These are phyloP conservation scores for Tanytarsus gracilentus DNA, from an alignment of 2,888 invertebrate species.

Conservation along the genomic window DNA sequence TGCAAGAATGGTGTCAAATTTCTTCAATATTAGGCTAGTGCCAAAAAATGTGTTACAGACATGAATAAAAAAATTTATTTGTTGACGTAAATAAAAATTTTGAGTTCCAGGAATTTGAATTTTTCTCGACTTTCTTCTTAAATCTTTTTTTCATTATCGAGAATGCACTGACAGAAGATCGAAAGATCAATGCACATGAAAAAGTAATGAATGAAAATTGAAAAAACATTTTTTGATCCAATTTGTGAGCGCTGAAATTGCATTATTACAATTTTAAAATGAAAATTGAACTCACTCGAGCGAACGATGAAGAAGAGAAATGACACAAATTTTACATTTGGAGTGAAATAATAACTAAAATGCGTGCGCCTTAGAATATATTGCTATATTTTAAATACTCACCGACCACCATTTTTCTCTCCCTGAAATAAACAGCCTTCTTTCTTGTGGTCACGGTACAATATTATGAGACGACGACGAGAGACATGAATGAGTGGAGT, in stretches of 20 bases:
- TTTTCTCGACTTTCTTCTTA: background rate
- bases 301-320: too few relatives aligned
- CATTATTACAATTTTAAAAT: too few relatives aligned
- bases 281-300: too few relatives aligned
- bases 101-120: background rate
- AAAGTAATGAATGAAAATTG: too few relatives aligned
- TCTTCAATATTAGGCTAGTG: too few relatives aligned
- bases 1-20: background rate
- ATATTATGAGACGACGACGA: background rate
- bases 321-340: too few relatives aligned
- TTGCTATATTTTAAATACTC: background rate
- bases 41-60: background rate
- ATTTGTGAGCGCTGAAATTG: too few relatives aligned
- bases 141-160: background rate
- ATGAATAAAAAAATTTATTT: background rate
- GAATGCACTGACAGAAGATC: too few relatives aligned
- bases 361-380: too few relatives aligned
- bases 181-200: too few relatives aligned
- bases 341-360: too few relatives aligned
- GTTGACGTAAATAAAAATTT: background rate
- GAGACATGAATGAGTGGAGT: conserved; percentile 12
- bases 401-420: conserved; percentile 4
- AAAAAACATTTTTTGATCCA: too few relatives aligned
- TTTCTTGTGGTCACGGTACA: background rate
- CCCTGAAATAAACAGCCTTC: background rate